Evolutionary conservation across 1,140 invertebrate genomes (phyloP), one percentile per base, ranked within the genome.

Genomic region (Nasonia longicornis): DNA sequence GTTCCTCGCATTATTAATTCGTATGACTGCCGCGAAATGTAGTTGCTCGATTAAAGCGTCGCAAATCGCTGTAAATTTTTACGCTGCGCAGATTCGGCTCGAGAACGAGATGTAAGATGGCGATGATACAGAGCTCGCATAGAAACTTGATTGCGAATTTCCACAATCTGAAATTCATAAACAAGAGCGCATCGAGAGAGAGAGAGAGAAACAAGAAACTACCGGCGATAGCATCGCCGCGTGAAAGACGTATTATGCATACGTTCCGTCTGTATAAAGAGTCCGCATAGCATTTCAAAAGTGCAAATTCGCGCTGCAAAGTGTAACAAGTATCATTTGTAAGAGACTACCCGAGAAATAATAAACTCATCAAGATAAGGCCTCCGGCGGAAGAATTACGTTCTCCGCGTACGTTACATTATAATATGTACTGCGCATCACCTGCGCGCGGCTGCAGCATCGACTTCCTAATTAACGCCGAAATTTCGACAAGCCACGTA

Each of bases 291-390:
- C 16, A 76, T 81, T 81, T 76, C 31, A 71, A 81, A 81, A 77
- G 66, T 77, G 73, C 79, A 80, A 80, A 80, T 80, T 63, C 29
- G 29, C 38, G 2, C 2, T 35, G 16, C 26, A 22, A 42, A 69
- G 29, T 70, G 11, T 76, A 75, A 67, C 73, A 26, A 70, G 66
- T 45, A 81, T 76, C 29, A 76, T 71, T 76, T 76, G 66, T 70
- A 71, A 76, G 48, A 76, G 63, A 67, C 29, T 52, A 69, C n/a
- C 66, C 31, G 35, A 64, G 67, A 77, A 81, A 66, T 81, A 77
- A 81, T 81, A 66, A 72, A 72, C 31, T 77, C 26, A 77, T 77
- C 80, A 66, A 72, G 73, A 81, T 81, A 26, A 75, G 38, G 48
- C 22, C 22, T 67, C 67, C 76, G 64, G 26, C 71, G 16, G 48